A percentile compares a stretch with the other conserved stretches of the same genome.
These are phyloP conservation scores for Atrina japonica DNA, from an alignment of 2,888 invertebrate species.

Conservation along the genomic window DNA sequence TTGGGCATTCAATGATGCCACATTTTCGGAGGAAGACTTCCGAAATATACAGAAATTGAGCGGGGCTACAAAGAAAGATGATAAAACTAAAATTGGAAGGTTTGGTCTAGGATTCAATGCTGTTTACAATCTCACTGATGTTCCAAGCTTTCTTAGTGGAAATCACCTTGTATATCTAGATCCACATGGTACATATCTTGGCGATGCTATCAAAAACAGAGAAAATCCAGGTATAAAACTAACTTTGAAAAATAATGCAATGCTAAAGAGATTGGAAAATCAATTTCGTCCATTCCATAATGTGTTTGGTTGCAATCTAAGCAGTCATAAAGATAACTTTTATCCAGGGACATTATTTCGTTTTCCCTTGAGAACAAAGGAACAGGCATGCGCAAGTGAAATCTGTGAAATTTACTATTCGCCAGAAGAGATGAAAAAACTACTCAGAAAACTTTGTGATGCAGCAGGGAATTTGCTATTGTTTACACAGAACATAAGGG, in stretches of 20 bases:
- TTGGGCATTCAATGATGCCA: constrained; percentile 72
- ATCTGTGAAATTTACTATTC: constrained; percentile 65
- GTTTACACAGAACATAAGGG: constrained; percentile 75
- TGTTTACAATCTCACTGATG: constrained; percentile 75
- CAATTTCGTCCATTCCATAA: constrained; percentile 74
- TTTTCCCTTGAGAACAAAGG: constrained; percentile 72
- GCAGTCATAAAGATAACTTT: constrained; percentile 32
- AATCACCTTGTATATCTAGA: constrained; percentile 73
- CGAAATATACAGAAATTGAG: constrained; percentile 68
- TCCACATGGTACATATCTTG: constrained; percentile 71
- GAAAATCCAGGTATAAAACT: constrained; percentile 65
- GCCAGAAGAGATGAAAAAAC: constrained; percentile 59
- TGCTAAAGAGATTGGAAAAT: constrained; percentile 57
- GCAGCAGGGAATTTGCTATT: constrained; percentile 71
- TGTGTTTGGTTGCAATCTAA: constrained; percentile 64
- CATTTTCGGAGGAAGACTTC: constrained; percentile 68
- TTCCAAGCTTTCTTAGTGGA: constrained; percentile 74
- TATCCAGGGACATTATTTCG: constrained; percentile 75
- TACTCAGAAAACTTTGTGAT: constrained; percentile 67
- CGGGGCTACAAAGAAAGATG: constrained; percentile 70
- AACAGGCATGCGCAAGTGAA: constrained; percentile 69
- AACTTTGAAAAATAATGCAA: constrained; percentile 51
- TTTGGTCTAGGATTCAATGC: constrained; percentile 76
- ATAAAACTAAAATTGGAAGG: constrained; percentile 69
- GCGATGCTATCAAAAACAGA: constrained; percentile 32